Conservation (phyloP, 2,797 vertebrate species). For the Rhinoraja longicauda region DNA sequence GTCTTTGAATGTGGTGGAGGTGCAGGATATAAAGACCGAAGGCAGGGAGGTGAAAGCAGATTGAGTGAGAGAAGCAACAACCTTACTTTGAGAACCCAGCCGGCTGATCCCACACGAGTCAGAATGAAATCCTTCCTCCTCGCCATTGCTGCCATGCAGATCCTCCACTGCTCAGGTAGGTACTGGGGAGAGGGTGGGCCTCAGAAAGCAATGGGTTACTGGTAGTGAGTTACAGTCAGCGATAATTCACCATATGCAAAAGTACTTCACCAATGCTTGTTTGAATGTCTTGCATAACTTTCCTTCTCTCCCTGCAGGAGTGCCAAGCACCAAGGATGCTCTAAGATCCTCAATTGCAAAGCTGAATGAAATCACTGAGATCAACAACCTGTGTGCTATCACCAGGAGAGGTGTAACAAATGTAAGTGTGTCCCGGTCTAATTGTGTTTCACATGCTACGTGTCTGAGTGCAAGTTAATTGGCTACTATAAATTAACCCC, state of each 20-base stretch:
- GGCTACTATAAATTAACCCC: too few relatives aligned
- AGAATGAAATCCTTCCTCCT: constrained; percentile 25
- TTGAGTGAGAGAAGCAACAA: neutral
- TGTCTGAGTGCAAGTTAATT: neutral
- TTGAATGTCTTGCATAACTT: neutral
- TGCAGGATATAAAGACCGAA: neutral
- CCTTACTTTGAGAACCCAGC: constrained; percentile 12
- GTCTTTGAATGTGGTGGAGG: neutral
- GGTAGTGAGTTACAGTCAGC: neutral
- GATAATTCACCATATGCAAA: neutral
- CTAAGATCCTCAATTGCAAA: neutral
- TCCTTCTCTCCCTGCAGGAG: neutral
- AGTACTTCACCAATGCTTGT: neutral
- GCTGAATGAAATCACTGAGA: too few relatives aligned
- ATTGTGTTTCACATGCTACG: neutral
- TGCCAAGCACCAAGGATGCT: neutral
- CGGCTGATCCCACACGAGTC: neutral
- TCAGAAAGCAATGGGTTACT: neutral
- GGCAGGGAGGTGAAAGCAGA: neutral
- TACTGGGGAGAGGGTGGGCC: neutral
- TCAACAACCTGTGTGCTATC: too few relatives aligned
- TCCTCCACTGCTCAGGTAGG: constrained; percentile 13
- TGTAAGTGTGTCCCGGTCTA: neutral
- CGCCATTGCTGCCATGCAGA: constrained; percentile 1
- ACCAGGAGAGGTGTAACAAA: neutral